A percentile compares a stretch with the other conserved stretches of the same genome.
Evolutionary conservation across 2,113 vertebrate genomes (phyloP).

Genomic region (Cryptotis parvus): DNA sequence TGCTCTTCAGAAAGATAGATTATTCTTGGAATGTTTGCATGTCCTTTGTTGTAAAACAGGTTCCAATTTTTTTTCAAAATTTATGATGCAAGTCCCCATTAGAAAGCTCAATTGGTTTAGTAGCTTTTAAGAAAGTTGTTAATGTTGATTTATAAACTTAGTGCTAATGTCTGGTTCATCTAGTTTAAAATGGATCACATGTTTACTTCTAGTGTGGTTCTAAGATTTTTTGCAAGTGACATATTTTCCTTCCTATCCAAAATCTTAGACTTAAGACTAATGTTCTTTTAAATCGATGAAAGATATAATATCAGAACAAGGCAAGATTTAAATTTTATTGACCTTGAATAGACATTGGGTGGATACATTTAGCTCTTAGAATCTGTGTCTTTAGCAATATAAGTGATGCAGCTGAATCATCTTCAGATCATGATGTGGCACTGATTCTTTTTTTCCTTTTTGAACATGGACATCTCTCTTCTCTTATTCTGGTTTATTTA

Average conservation of each 20-base stretch:
- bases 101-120: conserved; percentile 23
- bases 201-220: background rate
- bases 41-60: background rate
- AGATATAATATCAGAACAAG: too few species aligned
- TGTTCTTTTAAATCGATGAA: background rate
- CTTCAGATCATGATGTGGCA: background rate
- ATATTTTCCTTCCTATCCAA: conserved; percentile 42
- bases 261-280: background rate
- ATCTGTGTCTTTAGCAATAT: background rate
- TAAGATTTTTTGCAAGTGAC: background rate
- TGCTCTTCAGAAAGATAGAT: background rate
- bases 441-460: background rate
- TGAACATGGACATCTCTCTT: background rate
- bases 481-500: background rate
- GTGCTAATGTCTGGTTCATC: background rate
- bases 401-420: background rate
- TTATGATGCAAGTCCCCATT: background rate
- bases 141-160: conserved; percentile 41
- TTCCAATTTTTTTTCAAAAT: background rate
- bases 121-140: background rate
- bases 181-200: background rate
- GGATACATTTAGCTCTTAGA: background rate
- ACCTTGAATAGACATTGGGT: background rate
- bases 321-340: too few species aligned
- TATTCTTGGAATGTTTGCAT: background rate